Conservation (phyloP, 2,888 invertebrate species). For the Selenia dentaria region DNA sequence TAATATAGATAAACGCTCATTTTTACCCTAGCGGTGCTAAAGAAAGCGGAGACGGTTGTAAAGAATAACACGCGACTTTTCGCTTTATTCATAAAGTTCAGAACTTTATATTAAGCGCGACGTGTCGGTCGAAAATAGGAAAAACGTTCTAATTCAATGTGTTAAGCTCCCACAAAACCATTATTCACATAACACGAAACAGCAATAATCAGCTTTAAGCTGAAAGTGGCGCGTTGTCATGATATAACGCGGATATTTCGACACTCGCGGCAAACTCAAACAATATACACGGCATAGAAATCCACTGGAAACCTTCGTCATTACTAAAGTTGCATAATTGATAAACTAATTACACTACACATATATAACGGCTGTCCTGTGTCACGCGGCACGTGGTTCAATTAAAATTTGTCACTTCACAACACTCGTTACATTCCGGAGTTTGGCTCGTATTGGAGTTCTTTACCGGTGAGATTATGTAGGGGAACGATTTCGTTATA, state of each 20-base stretch:
- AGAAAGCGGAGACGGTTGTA: constrained; percentile 4
- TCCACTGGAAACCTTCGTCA: constrained; percentile 24
- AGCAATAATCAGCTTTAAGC: constrained; percentile 3
- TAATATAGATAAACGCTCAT: neutral
- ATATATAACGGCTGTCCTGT: constrained; percentile 31
- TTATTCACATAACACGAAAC: constrained; percentile 12
- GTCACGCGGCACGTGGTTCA: constrained; percentile 46
- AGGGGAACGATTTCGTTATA: constrained; percentile 7
- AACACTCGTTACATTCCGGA: constrained; percentile 25
- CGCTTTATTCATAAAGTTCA: too few species aligned
- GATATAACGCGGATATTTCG: constrained; percentile 19
- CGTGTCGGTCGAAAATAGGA: too few species aligned
- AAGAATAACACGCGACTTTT: too few species aligned
- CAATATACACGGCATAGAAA: constrained; percentile 15
- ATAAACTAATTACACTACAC: constrained; percentile 60
- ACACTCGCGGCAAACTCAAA: constrained; percentile 8
- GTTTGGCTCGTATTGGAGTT: constrained; percentile 9
- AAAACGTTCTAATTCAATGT: too few species aligned
- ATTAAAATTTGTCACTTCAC: constrained; percentile 39
- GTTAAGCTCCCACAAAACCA: too few species aligned
- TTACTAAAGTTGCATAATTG: constrained; percentile 53
- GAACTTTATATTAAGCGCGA: too few species aligned
- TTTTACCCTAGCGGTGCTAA: constrained; percentile 10
- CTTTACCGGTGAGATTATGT: constrained; percentile 27
- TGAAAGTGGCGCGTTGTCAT: constrained; percentile 6